These are phyloP conservation scores for Eonycteris spelaea DNA, from an alignment of 2,113 vertebrate species.

Conservation along the genomic window DNA sequence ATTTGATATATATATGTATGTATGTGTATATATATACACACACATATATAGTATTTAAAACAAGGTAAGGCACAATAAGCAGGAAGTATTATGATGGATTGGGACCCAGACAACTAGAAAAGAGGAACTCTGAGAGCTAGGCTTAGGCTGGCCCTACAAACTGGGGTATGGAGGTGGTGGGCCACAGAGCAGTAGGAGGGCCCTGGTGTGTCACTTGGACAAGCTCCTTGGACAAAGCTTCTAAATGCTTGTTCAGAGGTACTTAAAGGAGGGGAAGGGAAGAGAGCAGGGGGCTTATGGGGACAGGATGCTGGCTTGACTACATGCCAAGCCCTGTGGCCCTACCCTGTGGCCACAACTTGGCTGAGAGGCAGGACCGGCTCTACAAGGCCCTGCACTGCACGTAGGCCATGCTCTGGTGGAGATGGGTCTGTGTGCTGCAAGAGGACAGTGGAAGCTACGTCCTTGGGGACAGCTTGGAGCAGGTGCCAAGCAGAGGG, in stretches of 20 bases:
- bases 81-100: neutral
- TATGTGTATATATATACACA: neutral
- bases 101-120: neutral
- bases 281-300: too few species aligned
- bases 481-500: neutral
- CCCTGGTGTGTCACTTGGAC: neutral
- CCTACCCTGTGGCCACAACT: rapidly evolving
- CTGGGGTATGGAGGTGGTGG: rapidly evolving
- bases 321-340: neutral
- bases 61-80: neutral
- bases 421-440: neutral
- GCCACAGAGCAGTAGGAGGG: neutral
- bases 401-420: neutral
- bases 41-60: neutral
- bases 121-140: neutral
- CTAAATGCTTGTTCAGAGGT: neutral
- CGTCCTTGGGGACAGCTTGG: neutral
- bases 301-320: too few species aligned
- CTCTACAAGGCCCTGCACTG: rapidly evolving
- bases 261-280: neutral
- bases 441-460: neutral
- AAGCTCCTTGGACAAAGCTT: neutral
- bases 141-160: neutral
- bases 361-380: neutral
- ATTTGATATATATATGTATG: neutral